Evolutionary conservation across 2,888 invertebrate species (phyloP).

Genomic region (Patella caerulea): DNA sequence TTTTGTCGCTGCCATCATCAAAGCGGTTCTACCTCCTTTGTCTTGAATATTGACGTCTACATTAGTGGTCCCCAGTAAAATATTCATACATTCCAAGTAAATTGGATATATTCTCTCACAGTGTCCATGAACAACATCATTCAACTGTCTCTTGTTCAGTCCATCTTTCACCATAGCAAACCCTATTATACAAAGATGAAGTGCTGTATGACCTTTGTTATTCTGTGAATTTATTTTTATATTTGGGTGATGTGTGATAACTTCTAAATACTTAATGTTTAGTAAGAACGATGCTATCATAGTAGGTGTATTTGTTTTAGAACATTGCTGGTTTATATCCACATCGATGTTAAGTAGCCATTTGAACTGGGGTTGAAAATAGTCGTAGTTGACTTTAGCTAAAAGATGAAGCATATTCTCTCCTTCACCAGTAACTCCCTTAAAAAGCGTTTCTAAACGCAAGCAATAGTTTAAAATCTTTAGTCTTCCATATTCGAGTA

Average conservation of each 20-base stretch:
- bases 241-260: neutral
- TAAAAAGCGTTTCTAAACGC: neutral
- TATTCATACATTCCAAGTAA: neutral
- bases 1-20: neutral
- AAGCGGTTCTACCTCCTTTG: neutral
- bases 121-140: neutral
- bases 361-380: neutral
- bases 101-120: neutral
- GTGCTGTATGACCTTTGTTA: neutral
- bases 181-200: neutral
- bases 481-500: no score
- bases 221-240: neutral
- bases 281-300: neutral
- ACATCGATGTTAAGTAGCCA: neutral
- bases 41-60: no score
- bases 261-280: neutral
- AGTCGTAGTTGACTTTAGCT: neutral
- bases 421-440: neutral
- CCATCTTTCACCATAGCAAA: neutral
- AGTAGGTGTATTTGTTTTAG: neutral
- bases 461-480: no score
- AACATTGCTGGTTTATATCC: neutral
- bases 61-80: neutral
- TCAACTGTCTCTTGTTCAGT: neutral
- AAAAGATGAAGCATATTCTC: neutral